A percentile compares a stretch with the other conserved stretches of the same genome.
Conservation (phyloP, 2,888 invertebrate genomes). For the Synanthedon myopaeformis region DNA sequence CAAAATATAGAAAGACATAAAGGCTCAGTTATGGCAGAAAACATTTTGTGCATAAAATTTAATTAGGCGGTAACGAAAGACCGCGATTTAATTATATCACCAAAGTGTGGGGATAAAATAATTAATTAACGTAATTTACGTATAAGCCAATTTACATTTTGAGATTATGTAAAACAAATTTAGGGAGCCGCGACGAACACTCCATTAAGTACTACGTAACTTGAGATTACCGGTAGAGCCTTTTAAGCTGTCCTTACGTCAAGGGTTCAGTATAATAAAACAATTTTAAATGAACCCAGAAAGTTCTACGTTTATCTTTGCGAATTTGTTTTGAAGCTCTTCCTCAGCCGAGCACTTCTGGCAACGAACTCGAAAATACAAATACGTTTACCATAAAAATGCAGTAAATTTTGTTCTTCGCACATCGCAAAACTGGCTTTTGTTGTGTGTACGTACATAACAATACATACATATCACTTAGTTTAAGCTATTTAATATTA, state of each 20-base stretch:
- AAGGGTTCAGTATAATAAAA: background rate
- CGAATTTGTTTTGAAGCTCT: background rate
- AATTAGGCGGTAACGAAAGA: background rate
- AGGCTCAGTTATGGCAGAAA: no score
- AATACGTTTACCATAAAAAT: conserved; percentile 8
- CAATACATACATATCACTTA: no score
- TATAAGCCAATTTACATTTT: background rate
- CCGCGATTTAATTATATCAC: background rate
- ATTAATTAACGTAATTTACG: no score
- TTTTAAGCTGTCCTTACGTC: background rate
- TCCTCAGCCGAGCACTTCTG: background rate
- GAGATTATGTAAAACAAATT: background rate
- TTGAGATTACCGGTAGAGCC: background rate
- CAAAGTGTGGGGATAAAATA: background rate
- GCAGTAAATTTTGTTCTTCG: conserved; percentile 7
- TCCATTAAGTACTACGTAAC: background rate
- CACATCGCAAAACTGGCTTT: background rate
- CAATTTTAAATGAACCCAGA: background rate
- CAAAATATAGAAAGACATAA: no score
- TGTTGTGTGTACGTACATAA: no score
- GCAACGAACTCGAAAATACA: conserved; percentile 6
- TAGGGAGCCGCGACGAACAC: background rate
- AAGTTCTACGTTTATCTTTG: background rate
- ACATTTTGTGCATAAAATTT: background rate
- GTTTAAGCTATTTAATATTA: no score